Evolutionary conservation across 53 echinoderm and acorn worm genomes (phyloP).

Genomic region (Crossaster papposus): DNA sequence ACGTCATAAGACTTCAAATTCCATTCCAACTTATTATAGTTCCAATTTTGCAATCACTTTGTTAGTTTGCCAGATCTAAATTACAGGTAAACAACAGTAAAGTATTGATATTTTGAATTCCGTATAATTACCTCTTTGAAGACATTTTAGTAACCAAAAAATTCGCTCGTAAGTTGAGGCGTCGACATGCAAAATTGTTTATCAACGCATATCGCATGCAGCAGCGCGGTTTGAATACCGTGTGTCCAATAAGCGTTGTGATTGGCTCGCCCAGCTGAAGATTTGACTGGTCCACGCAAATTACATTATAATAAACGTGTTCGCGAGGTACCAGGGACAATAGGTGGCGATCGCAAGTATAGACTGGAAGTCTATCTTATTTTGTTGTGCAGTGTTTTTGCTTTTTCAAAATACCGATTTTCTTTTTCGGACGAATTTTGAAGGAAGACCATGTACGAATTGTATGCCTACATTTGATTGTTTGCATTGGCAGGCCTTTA

Average conservation of each 20-base stretch:
- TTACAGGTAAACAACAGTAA: not conserved
- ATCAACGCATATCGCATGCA: not conserved
- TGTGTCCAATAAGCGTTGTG: slow-evolving; percentile 23
- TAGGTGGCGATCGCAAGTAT: not conserved
- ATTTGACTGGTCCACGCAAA: not conserved
- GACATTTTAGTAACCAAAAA: slow-evolving; percentile 32
- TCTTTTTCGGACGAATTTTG: too few relatives aligned
- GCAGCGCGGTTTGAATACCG: slow-evolving; percentile 39
- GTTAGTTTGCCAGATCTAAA: not conserved
- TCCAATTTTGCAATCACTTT: not conserved
- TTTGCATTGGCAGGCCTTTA: too few relatives aligned
- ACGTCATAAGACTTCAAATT: too few relatives aligned
- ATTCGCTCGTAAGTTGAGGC: not conserved
- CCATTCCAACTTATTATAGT: too few relatives aligned
- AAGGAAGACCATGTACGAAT: too few relatives aligned
- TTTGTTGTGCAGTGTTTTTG: too few relatives aligned
- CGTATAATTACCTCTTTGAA: slow-evolving; percentile 34
- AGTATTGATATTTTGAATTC: not conserved
- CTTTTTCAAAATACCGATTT: too few relatives aligned
- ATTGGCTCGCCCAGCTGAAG: slow-evolving; percentile 12
- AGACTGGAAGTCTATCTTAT: not conserved
- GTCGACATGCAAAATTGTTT: not conserved
- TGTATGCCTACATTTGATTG: too few relatives aligned
- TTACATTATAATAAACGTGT: not conserved
- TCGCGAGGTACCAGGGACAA: slow-evolving; percentile 5